phyloP scores from a whole-genome alignment of 2,888 invertebrate species.

The Rhodophaea formosa region DNA sequence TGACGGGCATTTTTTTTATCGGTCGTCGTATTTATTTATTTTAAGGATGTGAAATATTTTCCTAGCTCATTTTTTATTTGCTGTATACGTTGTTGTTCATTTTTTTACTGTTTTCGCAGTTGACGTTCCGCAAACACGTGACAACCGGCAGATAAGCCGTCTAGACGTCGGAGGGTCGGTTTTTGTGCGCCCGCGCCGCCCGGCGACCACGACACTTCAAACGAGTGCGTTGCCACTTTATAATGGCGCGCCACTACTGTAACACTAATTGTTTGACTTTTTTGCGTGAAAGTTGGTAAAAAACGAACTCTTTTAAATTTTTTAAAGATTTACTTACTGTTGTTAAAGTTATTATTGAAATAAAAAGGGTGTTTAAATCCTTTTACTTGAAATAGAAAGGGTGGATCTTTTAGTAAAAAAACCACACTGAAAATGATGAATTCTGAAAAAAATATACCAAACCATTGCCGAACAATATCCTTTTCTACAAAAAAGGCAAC shows the following conservation, averaged over 20 bases:
- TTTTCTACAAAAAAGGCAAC: no score
- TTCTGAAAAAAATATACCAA: no score
- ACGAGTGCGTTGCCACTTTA: conserved; percentile 22
- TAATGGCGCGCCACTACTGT: conserved; percentile 16
- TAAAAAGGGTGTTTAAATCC: no score
- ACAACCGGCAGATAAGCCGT: conserved; percentile 20
- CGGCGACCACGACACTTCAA: conserved; percentile 6
- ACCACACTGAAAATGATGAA: no score
- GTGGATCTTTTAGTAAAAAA: no score
- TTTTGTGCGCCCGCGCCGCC: conserved; percentile 4
- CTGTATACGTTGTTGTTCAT: neutral
- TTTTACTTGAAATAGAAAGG: no score
- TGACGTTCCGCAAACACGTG: conserved; percentile 26
- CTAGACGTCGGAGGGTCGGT: conserved; percentile 22
- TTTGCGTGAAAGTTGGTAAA: conserved; percentile 1
- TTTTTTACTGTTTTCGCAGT: neutral
- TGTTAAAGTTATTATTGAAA: no score
- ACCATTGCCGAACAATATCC: no score
- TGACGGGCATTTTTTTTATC: no score
- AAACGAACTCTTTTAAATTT: neutral
- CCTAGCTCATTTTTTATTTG: neutral
- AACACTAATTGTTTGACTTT: conserved; percentile 8
- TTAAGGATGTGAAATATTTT: neutral
- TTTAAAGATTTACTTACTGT: neutral
- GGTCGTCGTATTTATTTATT: no score